These are phyloP conservation scores for Cephalopterus ornatus DNA, from an alignment of 2,113 vertebrate species.

Conservation along the genomic window DNA sequence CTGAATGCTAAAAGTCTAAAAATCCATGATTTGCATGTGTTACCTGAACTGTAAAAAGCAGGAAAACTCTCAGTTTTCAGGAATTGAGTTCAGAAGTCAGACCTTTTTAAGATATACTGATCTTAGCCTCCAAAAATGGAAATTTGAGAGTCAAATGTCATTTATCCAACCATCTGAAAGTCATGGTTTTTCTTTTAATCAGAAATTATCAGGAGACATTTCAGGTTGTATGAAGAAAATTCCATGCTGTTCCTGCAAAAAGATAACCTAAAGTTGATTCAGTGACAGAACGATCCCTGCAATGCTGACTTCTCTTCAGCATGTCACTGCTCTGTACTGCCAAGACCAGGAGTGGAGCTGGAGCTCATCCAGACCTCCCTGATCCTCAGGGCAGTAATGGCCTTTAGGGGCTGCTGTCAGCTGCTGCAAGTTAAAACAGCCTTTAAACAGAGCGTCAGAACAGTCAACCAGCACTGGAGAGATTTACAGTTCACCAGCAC, in stretches of 20 bases:
- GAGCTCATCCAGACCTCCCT: neutral
- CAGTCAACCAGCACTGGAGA: conserved; percentile 7
- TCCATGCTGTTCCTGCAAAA: neutral
- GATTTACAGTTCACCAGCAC: conserved; percentile 43
- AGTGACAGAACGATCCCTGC: neutral
- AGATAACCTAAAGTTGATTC: neutral
- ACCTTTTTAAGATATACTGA: neutral
- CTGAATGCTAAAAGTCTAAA: neutral
- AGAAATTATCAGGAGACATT: neutral
- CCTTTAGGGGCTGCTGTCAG: conserved; percentile 21
- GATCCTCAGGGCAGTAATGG: neutral
- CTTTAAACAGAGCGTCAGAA: conserved; percentile 12
- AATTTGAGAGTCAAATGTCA: neutral
- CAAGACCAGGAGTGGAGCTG: neutral
- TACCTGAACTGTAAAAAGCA: neutral
- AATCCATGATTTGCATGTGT: neutral
- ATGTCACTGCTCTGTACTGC: neutral
- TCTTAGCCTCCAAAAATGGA: neutral
- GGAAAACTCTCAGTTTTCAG: neutral
- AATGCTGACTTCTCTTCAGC: neutral
- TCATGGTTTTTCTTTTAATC: neutral
- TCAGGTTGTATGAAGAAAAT: neutral
- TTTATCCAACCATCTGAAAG: neutral
- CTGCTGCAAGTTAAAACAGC: neutral
- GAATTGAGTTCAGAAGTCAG: neutral